Base-by-base conservation (phyloP, 2,113 vertebrate species). In the Pseudopipra pipra region DNA sequence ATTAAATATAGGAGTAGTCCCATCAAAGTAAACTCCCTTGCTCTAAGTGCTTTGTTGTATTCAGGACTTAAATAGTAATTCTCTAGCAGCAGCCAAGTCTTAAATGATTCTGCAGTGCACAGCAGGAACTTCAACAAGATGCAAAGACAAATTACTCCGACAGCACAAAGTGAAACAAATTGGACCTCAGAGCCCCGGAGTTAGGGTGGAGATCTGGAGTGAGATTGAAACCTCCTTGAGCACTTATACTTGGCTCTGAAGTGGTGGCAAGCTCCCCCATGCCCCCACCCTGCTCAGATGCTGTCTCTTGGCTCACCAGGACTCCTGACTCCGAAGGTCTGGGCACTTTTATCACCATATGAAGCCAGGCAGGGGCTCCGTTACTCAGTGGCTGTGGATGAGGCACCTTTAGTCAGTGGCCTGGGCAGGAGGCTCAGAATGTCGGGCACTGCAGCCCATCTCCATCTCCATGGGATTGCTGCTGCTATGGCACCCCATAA, bases 121-220 rank as follows among this genome's bases (percentile, higher is more conserved):
- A 90, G 90, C 93, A 89, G 44, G 61, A 95, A 75, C 52, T 84
- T 92, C 82, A 88, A 41, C 83, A 83, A 90, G 79, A 93, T 77
- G 75, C 82, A 90, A 82, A 86, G 88, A 91, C 72, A 94, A 96
- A 95, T 91, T 85, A 86, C 68, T 88, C 72, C 0, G 0, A 88
- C 65, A 86, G 70, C 80, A 85, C 76, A 58, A 65, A 92, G 73
- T 95, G 80, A 92, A 95, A 90, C 88, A 94, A 90, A 96, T 93
- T 89, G 92, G 85, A 86, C 61, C 66, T 90, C 47, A 61, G 85
- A 3, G 2, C 76, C 79, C 86, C 78, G 44, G 88, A 93, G 83
- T 90, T 65, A 28, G 80, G 90, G 92, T 93, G 90, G 93, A 94
- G 96, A 95, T 71, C 27, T 90, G 76, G 81, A 94, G 63, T 0